Base-by-base conservation (phyloP, 2,797 vertebrate species). In the Remorina albescens region DNA sequence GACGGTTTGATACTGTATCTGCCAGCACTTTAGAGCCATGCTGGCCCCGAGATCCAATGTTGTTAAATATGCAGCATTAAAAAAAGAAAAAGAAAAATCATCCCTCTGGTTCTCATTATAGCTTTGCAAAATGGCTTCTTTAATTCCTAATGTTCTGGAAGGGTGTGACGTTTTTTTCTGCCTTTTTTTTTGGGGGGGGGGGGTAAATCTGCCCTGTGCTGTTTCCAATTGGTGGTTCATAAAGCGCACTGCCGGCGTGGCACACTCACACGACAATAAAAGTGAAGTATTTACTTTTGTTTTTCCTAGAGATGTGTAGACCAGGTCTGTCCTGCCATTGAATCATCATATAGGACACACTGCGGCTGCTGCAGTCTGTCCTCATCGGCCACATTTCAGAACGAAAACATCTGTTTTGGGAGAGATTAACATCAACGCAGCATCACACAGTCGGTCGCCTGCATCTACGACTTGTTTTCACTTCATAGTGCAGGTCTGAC, bases 91-190 rank as follows among this genome's bases (percentile, higher is more conserved):
- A 84, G 44, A 76, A 83, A 83, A 81, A 71, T 41, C 66, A 30
- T 80, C 80, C 86, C 89, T 91, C 87, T 90, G 92, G 86, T 92
- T 90, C 80, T 93, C 84, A 89, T 93, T 92, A 93, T 50, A 57
- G 85, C 57, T 82, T 44, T 75, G 64, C 26, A 41, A 83, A 89
- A 91, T 80, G 72, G 74, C 74, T 90, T 90, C 86, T 93, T 89
- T 92, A 93, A 90, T 86, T 92, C 84, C 81, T 75, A 83, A 86
- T 86, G 88, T 88, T 90, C 85, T 91, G 88, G 84, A 90, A 73
- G 67, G 53, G 72, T 56, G 68, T 44, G 64, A 76, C 65, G 25
- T 2, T 62, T 80, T 72, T 71, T 36, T 69, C 30, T 73, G n/a
- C 6, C 19, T 58, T 37, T 49, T 65, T 62, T 50, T 58, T 39